Percentiles rank a stretch among this genome's conserved stretches.
Evolutionary conservation across 1,140 invertebrate genomes (phyloP).

Genomic region (Drosophila micromelanica): DNA sequence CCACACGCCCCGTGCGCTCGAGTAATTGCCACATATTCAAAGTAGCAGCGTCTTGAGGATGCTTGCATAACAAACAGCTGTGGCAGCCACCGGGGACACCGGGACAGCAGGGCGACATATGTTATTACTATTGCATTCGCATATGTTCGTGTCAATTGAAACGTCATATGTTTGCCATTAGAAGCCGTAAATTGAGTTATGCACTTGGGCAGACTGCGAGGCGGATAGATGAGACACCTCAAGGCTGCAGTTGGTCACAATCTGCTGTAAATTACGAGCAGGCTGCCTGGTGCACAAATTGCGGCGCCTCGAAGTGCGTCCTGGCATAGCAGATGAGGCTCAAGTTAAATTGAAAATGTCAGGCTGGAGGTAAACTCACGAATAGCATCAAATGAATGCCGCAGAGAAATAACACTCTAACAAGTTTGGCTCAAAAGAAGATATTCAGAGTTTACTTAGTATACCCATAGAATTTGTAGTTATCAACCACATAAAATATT

Average conservation of each 20-base stretch:
- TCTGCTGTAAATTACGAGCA: conserved; percentile 51
- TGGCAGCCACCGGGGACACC: not conserved
- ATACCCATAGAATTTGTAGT: not conserved
- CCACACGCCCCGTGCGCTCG: not conserved
- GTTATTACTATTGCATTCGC: conserved; percentile 48
- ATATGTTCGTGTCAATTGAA: conserved; percentile 69
- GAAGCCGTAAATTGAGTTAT: conserved; percentile 67
- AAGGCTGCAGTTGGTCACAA: conserved; percentile 40
- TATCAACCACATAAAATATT: not conserved
- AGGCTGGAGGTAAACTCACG: conserved; percentile 5
- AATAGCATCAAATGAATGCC: not conserved
- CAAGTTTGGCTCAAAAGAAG: not conserved
- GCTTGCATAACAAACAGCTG: conserved; percentile 36
- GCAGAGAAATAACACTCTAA: not conserved
- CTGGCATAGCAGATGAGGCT: conserved; percentile 20
- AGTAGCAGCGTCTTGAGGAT: conserved; percentile 13
- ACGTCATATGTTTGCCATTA: conserved; percentile 50
- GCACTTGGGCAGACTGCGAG: conserved; percentile 16
- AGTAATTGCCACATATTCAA: conserved; percentile 42
- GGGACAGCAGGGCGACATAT: conserved; percentile 39
- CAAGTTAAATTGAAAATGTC: conserved; percentile 7
- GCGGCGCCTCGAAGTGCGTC: conserved; percentile 8
- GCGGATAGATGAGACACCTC: conserved; percentile 35
- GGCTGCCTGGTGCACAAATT: conserved; percentile 28
- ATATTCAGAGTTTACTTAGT: not conserved